These are phyloP conservation scores for Teleopsis dalmanni DNA, from an alignment of 1,140 invertebrate genomes.

Conservation along the genomic window DNA sequence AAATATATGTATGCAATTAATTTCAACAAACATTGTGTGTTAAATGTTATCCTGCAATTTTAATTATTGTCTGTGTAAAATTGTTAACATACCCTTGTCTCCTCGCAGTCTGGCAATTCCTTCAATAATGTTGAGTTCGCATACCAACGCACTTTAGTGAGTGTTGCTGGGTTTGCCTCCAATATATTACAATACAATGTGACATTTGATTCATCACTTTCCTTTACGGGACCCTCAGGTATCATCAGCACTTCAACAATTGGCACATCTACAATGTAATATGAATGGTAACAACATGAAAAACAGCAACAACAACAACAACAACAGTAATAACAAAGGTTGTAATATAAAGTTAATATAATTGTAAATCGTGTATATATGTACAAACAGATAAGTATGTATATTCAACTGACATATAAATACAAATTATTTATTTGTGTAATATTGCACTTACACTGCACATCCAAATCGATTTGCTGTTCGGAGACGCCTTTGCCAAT, in stretches of 20 bases:
- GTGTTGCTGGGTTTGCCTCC: conserved; percentile 56
- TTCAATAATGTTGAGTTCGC: conserved; percentile 73
- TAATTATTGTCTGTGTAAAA: too few species aligned
- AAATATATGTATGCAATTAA: too few species aligned
- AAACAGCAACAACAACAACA: neutral
- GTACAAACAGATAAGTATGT: neutral
- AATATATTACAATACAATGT: conserved; percentile 72
- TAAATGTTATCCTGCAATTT: too few species aligned
- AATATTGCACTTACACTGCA: conserved; percentile 65
- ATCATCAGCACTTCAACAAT: conserved; percentile 69
- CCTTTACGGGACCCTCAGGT: conserved; percentile 64
- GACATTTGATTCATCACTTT: conserved; percentile 71
- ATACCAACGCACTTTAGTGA: conserved; percentile 71
- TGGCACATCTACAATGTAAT: conserved; percentile 57
- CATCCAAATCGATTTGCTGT: conserved; percentile 61
- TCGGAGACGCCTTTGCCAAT: conserved; percentile 58
- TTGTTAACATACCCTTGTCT: conserved; percentile 17
- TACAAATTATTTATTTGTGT: neutral
- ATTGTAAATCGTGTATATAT: neutral
- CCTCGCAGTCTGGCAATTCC: conserved; percentile 68
- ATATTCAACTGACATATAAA: neutral
- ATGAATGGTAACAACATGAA: conserved; percentile 1
- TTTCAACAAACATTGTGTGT: too few species aligned
- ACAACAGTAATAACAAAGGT: neutral
- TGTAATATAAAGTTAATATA: neutral